A percentile compares a stretch with the other conserved stretches of the same genome.
Evolutionary conservation across 1,140 invertebrate species (phyloP).

Genomic region (Arctopsyche grandis): DNA sequence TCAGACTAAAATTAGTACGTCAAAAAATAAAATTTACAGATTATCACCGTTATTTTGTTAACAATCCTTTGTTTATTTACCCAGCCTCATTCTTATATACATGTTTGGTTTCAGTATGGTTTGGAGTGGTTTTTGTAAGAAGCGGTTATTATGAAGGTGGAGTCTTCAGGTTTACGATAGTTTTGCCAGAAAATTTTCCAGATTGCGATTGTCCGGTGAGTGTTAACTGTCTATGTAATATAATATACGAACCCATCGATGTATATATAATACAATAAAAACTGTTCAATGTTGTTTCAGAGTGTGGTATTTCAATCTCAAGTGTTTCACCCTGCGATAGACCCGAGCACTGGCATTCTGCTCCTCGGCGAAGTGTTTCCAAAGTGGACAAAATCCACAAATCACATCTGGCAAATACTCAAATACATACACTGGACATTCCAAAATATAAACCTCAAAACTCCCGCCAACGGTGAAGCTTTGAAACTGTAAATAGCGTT

Average conservation of each 20-base stretch:
- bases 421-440: slow-evolving; percentile 87
- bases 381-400: slow-evolving; percentile 83
- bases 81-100: slow-evolving; percentile 36
- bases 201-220: slow-evolving; percentile 85
- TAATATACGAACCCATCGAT: not conserved
- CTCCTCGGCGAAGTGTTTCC: slow-evolving; percentile 81
- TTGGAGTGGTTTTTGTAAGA: slow-evolving; percentile 91
- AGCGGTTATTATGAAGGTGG: slow-evolving; percentile 88
- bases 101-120: slow-evolving; percentile 80
- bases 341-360: slow-evolving; percentile 81
- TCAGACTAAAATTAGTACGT: too few relatives aligned
- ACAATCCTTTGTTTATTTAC: too few relatives aligned
- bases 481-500: slow-evolving; percentile 74
- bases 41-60: too few relatives aligned
- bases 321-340: slow-evolving; percentile 88
- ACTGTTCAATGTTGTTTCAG: slow-evolving; percentile 67
- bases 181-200: slow-evolving; percentile 88
- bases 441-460: slow-evolving; percentile 74
- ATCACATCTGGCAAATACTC: slow-evolving; percentile 90
- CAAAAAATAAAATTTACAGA: too few relatives aligned
- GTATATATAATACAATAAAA: not conserved
- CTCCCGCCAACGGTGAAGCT: slow-evolving; percentile 80
- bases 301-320: slow-evolving; percentile 85
- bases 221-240: slow-evolving; percentile 46
- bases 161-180: slow-evolving; percentile 88